Evolutionary conservation across 1,140 invertebrate species (phyloP), one percentile per base, ranked within the genome.

Genomic region (Elymnias hypermnestra): DNA sequence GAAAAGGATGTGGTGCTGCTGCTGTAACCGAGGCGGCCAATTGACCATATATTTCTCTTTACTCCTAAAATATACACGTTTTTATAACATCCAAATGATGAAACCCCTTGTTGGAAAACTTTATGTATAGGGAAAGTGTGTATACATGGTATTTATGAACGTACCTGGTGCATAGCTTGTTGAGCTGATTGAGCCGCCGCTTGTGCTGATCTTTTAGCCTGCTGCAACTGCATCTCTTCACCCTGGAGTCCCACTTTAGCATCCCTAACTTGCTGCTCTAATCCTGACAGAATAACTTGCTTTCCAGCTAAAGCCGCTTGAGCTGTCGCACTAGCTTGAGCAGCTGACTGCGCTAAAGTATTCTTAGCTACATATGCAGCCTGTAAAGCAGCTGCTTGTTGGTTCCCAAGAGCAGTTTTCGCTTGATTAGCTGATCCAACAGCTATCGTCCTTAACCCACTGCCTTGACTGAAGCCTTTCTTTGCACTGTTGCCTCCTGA

Each of bases 341-440:
- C 90, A 0, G 91, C 91, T 1, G 90, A 89, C 59, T 92, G 91
- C 4, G 91, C 91, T 29, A 93, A 57, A 0, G 89, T 91, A 55
- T 92, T 93, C 72, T 93, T 93, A 0, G 91, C 91, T 0, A 90
- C 87, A 57, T 90, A 93, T 1, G 91, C 91, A 0, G 91, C 91
- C 66, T 92, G 91, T 31, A 89, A 87, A 1, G 89, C 91, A 0
- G 91, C 91, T 0, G 89, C 87, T 12, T 90, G 88, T 57, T 92
- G 91, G 56, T 89, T 91, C 4, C 87, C 87, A 0, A 92, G 82
- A 9, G 91, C 90, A 36, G 88, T 91, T 48, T 90, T 89, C 1
- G 93, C 93, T 58, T 92, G 90, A 64, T 93, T 91, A 1, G 91
- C 92, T 0, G 92, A 93, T 1, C 92, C 92, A 3, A 83, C 75